Percentiles rank a stretch among this genome's conserved stretches.
Conservation (phyloP, 2,797 vertebrate genomes). For the Chiroxiphia lanceolata region DNA sequence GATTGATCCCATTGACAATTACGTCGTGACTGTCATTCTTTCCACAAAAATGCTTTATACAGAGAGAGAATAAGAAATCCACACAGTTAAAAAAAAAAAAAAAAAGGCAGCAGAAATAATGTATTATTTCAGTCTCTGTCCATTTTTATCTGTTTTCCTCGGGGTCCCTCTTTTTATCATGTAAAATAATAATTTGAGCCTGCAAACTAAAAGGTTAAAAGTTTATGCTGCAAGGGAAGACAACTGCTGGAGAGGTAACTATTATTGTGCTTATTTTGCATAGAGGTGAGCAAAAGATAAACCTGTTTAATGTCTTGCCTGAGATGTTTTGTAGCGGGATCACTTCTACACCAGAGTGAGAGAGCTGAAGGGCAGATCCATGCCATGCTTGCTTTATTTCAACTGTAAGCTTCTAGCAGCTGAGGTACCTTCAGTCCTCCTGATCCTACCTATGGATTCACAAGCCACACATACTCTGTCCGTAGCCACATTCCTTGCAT, state of each 20-base stretch:
- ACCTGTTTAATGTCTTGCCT: neutral
- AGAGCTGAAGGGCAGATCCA: neutral
- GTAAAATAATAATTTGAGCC: no score
- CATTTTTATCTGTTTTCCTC: neutral
- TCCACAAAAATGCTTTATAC: neutral
- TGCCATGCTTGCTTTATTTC: neutral
- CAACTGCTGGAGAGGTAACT: neutral
- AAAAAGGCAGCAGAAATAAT: fast-evolving
- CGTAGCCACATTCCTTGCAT: neutral
- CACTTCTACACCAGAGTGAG: neutral
- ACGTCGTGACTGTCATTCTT: neutral
- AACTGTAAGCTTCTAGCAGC: fast-evolving
- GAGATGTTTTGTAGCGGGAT: neutral
- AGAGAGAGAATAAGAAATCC: neutral
- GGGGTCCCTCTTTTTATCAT: neutral
- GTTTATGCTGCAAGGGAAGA: neutral
- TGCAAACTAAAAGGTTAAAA: neutral
- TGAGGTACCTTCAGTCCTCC: neutral
- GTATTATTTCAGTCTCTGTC: neutral
- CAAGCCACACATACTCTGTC: neutral
- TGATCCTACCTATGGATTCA: no score
- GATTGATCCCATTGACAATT: neutral
- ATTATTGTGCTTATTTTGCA: neutral
- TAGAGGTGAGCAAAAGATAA: neutral
- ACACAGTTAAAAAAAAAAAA: neutral